Conservation (phyloP, 23 tunicate species). For the Aplidium turbinatum region DNA sequence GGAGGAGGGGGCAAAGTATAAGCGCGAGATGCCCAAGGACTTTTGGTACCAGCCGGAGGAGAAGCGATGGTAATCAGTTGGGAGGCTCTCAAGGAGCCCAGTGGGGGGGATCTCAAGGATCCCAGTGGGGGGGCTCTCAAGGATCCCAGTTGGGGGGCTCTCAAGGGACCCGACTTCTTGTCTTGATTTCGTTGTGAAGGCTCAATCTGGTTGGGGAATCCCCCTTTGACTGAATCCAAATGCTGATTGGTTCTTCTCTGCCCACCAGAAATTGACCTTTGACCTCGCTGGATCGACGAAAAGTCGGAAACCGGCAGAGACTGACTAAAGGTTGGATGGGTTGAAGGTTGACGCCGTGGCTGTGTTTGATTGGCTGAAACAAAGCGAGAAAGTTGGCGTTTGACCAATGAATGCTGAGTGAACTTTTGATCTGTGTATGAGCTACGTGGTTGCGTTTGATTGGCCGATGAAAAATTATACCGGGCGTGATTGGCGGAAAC, state of each 20-base stretch:
- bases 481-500: background rate
- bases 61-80: background rate
- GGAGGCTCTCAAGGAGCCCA: background rate
- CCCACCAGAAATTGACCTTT: background rate
- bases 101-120: background rate
- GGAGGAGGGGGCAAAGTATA: conserved; percentile 12
- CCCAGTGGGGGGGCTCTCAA: background rate
- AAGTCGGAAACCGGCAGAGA: background rate
- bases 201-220: background rate
- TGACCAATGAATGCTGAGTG: background rate
- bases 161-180: background rate
- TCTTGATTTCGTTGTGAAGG: background rate
- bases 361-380: background rate
- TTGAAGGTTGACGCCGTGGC: background rate
- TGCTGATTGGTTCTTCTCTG: background rate
- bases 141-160: background rate
- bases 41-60: conserved; percentile 59
- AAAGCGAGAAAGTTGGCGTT: background rate
- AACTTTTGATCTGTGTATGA: background rate
- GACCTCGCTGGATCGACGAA: background rate
- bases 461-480: background rate
- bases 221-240: background rate
- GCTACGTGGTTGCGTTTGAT: background rate
- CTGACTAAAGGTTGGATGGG: background rate
- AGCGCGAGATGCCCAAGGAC: conserved; percentile 60